phyloP scores from a whole-genome alignment of 2,888 invertebrate genomes.

The Plutella xylostella region DNA sequence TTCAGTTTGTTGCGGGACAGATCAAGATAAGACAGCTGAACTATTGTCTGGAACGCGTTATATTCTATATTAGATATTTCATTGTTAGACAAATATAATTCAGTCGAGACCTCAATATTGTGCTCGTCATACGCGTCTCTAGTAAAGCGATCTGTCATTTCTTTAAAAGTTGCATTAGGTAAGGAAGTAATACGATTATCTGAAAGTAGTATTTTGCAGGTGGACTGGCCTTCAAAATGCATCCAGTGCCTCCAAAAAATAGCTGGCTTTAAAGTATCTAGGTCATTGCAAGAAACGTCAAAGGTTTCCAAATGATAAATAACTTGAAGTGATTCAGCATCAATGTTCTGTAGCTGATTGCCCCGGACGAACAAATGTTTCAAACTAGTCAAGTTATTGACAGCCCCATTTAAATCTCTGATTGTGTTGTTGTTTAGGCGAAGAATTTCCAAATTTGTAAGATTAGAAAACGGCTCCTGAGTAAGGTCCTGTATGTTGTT shows the following conservation, averaged over 20 bases:
- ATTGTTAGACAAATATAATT: slow-evolving; percentile 50
- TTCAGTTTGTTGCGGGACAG: slow-evolving; percentile 41
- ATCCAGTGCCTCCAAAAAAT: slow-evolving; percentile 48
- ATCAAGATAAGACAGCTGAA: slow-evolving; percentile 36
- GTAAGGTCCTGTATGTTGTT: slow-evolving; percentile 39
- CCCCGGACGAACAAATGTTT: slow-evolving; percentile 42
- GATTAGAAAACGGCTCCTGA: slow-evolving; percentile 41
- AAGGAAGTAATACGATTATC: slow-evolving; percentile 37
- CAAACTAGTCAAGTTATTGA: slow-evolving; percentile 40
- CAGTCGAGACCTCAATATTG: slow-evolving; percentile 20
- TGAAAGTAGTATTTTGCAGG: slow-evolving; percentile 46
- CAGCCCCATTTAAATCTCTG: slow-evolving; percentile 46
- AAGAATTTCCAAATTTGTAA: slow-evolving; percentile 37
- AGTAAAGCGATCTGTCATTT: slow-evolving; percentile 25
- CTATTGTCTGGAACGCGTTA: slow-evolving; percentile 43
- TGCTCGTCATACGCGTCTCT: slow-evolving; percentile 19
- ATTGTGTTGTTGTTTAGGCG: slow-evolving; percentile 45
- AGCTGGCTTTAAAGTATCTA: slow-evolving; percentile 35
- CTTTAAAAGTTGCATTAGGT: slow-evolving; percentile 35
- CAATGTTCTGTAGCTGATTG: slow-evolving; percentile 41
- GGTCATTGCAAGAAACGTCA: slow-evolving; percentile 44
- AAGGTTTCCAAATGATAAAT: slow-evolving; percentile 51
- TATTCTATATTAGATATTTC: slow-evolving; percentile 38
- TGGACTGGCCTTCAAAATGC: slow-evolving; percentile 35
- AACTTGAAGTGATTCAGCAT: slow-evolving; percentile 38